These are phyloP conservation scores for Berghia stephanieae DNA, from an alignment of 1,140 invertebrate species.

Conservation along the genomic window DNA sequence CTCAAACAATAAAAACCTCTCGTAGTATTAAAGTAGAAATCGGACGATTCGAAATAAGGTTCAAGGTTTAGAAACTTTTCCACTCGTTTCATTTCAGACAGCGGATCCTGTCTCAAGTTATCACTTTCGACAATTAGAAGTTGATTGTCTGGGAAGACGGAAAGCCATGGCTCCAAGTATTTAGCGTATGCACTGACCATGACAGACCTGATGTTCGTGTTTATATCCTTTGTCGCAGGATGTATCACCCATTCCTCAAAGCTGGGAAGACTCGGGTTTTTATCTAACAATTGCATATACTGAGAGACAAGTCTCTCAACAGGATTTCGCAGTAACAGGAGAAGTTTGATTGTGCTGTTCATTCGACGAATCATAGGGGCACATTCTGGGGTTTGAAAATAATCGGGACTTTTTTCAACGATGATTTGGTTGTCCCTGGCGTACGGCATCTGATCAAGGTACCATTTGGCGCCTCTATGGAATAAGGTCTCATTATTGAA, in stretches of 20 bases:
- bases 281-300: conserved; percentile 28
- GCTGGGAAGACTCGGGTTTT: background rate
- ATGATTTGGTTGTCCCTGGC: conserved; percentile 14
- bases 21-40: conserved; percentile 20
- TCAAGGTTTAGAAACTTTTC: conserved; percentile 15
- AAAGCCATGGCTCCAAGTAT: background rate
- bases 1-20: conserved; percentile 23
- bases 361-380: background rate
- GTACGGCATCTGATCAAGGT: conserved; percentile 17
- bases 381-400: conserved; percentile 3
- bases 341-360: conserved; percentile 1
- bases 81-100: conserved; percentile 8
- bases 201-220: background rate
- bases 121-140: conserved; percentile 24
- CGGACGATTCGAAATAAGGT: background rate
- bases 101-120: background rate
- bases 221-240: background rate
- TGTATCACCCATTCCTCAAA: conserved; percentile 22
- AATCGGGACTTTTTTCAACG: conserved; percentile 31
- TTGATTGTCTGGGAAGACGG: conserved; percentile 13
- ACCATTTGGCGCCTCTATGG: conserved; percentile 15
- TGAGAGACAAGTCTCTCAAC: conserved; percentile 30
- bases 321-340: conserved; percentile 18
- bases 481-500: conserved; percentile 11
- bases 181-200: conserved; percentile 10